These are phyloP conservation scores for Drosophila chauvacae DNA, from an alignment of 1,140 invertebrate species.

Conservation along the genomic window DNA sequence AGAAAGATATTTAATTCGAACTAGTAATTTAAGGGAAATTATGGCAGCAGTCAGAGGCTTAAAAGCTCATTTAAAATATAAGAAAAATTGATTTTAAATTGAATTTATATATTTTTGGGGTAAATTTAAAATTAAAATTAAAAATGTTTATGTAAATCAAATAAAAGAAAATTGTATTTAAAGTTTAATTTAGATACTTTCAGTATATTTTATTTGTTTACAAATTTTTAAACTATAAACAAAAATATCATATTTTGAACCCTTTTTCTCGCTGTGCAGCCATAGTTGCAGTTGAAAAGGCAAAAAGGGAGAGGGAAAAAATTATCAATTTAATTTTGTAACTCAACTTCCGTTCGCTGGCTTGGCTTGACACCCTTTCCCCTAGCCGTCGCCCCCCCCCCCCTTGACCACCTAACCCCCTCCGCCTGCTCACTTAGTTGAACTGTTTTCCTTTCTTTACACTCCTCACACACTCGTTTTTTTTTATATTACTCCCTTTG, in stretches of 20 bases:
- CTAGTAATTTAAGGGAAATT: not conserved
- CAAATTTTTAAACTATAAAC: not conserved
- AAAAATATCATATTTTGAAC: not conserved
- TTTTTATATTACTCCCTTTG: slow-evolving; percentile 18
- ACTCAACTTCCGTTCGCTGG: slow-evolving; percentile 78
- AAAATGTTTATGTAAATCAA: no score
- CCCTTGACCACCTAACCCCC: not conserved
- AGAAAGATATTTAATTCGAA: not conserved
- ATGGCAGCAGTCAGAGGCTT: not conserved
- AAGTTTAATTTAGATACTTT: not conserved
- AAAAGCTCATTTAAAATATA: no score
- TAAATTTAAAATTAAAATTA: no score
- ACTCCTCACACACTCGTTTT: slow-evolving; percentile 35
- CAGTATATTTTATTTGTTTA: no score
- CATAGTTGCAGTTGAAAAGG: slow-evolving; percentile 15
- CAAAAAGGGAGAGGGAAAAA: slow-evolving; percentile 42
- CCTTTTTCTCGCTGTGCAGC: not conserved
- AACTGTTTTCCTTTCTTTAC: slow-evolving; percentile 60
- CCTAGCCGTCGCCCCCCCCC: not conserved
- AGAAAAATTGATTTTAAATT: no score
- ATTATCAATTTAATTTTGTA: slow-evolving; percentile 84
- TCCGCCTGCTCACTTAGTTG: slow-evolving; percentile 40
- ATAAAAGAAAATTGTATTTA: no score
- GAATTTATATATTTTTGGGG: not conserved
- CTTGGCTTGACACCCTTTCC: slow-evolving; percentile 36